Evolutionary conservation across 2,113 vertebrate species (phyloP).

Genomic region (Chaetura pelagica): DNA sequence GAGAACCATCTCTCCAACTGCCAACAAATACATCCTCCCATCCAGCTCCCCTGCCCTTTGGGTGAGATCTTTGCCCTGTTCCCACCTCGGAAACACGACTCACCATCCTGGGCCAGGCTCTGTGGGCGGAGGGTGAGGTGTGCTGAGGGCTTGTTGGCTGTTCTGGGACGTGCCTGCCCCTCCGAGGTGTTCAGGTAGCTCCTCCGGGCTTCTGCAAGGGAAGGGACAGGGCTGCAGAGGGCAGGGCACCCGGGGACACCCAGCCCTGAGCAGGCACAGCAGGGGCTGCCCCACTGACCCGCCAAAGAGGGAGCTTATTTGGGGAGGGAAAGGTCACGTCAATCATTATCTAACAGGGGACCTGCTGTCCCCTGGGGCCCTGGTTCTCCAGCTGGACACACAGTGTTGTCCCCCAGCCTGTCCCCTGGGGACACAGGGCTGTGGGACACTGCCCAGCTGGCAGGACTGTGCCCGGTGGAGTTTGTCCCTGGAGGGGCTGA

Average conservation of each 20-base stretch:
- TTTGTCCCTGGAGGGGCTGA: not conserved
- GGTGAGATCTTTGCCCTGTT: not conserved
- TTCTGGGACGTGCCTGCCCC: not conserved
- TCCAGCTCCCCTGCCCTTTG: not conserved
- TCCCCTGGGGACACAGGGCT: accelerated
- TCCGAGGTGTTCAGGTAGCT: slow-evolving; percentile 5
- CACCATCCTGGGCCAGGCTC: slow-evolving; percentile 27
- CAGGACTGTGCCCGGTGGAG: not conserved
- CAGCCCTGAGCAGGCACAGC: not conserved
- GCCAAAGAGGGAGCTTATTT: not conserved
- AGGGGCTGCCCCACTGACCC: not conserved
- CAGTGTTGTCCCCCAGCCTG: accelerated
- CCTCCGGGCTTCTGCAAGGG: not conserved
- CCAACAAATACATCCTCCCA: accelerated
- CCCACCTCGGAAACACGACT: not conserved
- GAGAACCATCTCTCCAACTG: not conserved
- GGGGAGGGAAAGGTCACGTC: not conserved
- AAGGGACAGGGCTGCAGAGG: not conserved
- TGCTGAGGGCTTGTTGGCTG: slow-evolving; percentile 16
- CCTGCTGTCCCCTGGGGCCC: not conserved
- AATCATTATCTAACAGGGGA: not conserved
- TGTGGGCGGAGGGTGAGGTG: slow-evolving; percentile 58
- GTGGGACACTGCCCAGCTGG: not conserved
- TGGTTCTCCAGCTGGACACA: accelerated
- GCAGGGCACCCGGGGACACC: accelerated